Conservation (phyloP, 2,888 invertebrate species). For the Vandiemenella viatica region DNA sequence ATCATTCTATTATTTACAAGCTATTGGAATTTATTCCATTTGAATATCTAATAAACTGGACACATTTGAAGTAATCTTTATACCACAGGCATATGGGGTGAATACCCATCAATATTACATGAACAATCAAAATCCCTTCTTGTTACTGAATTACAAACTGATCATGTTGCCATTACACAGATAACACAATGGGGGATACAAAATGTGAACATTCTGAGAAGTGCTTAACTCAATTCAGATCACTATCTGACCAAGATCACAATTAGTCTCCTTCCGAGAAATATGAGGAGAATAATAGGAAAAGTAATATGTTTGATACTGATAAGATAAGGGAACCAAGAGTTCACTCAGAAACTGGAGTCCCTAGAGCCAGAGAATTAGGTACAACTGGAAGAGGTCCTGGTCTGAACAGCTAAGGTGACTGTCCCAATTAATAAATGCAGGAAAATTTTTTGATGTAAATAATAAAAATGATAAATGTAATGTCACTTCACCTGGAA, state of each 20-base stretch:
- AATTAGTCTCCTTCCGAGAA: background rate
- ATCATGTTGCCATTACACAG: background rate
- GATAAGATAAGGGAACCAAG: background rate
- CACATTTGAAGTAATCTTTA: no score
- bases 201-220: background rate
- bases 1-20: no score
- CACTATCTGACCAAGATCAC: background rate
- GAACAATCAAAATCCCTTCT: no score
- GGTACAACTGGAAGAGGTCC: background rate
- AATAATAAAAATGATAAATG: no score
- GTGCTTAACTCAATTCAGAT: background rate
- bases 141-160: background rate
- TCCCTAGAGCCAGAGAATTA: background rate
- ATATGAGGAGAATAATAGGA: background rate
- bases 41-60: no score
- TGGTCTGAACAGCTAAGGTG: background rate
- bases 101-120: no score
- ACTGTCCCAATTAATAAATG: background rate
- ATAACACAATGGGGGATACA: background rate
- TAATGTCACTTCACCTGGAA: background rate
- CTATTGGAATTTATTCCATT: no score
- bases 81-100: no score
- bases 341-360: background rate
- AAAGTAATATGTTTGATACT: background rate
- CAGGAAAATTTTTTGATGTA: no score